A percentile compares a stretch with the other conserved stretches of the same genome.
phyloP scores from a whole-genome alignment of 2,113 vertebrate species.

The Phylloscopus trochiloides region DNA sequence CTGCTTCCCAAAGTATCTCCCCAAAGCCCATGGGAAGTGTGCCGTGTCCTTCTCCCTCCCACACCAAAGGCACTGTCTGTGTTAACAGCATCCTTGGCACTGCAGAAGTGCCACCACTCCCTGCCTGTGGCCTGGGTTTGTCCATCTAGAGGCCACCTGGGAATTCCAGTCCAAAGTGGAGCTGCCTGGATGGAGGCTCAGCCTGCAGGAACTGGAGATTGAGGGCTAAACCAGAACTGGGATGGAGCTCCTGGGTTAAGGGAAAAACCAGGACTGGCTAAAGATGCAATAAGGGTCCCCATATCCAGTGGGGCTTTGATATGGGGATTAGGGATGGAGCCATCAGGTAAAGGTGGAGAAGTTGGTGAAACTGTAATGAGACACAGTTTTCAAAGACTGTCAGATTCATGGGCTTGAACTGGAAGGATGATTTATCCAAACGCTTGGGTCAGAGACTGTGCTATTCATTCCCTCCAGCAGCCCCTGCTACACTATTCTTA shows the following conservation, averaged over 20 bases:
- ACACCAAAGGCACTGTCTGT: accelerated
- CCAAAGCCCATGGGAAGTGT: neutral
- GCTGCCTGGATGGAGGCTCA: neutral
- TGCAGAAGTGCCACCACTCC: neutral
- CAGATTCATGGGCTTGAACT: neutral
- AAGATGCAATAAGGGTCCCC: neutral
- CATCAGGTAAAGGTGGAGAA: neutral
- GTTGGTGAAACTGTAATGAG: neutral
- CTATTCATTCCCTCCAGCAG: neutral
- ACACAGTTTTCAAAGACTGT: neutral
- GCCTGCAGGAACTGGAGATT: neutral
- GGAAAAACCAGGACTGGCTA: neutral
- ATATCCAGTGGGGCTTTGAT: accelerated
- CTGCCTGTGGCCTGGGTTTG: too few relatives aligned
- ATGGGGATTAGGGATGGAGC: neutral
- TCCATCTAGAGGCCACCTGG: neutral
- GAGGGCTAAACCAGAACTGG: neutral
- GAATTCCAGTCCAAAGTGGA: neutral
- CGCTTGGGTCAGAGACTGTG: neutral
- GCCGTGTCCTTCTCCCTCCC: neutral
- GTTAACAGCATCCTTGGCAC: neutral
- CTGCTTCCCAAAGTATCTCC: neutral
- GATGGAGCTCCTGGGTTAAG: neutral
- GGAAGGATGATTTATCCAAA: neutral
- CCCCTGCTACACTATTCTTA: neutral